Evolutionary conservation across 35 echinoderm and acorn worm species (phyloP), one percentile per base, ranked within the genome.

Genomic region (Anneissia japonica): DNA sequence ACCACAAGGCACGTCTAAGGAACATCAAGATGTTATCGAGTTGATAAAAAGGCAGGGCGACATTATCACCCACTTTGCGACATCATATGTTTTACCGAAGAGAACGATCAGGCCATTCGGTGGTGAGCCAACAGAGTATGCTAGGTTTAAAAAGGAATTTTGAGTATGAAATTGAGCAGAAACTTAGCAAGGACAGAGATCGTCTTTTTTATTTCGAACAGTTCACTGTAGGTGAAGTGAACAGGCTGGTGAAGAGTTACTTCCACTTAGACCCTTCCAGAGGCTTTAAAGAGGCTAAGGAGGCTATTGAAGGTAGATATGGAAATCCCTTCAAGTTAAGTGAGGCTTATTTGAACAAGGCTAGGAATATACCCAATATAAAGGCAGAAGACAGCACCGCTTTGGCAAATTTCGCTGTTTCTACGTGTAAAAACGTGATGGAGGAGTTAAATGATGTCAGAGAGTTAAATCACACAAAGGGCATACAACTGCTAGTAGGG

Each of bases 141-240:
- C n/a, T n/a, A n/a, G n/a, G n/a, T n/a, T n/a, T n/a, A n/a, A n/a
- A n/a, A n/a, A n/a, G 36, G 31, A 36, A 37, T 17, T 86, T 86
- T 38, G 75, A 86, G 74, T 31, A 32, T 14, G 75, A 73, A 77
- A 41, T 86, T 0, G 84, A 76, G 3, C 35, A 29, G 1, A 76
- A 86, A 28, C 40, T 73, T 11, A 4, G 37, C 23, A 41, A 77
- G 11, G 72, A 77, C 0, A 73, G 75, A 16, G 84, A 86, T 29
- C 13, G 74, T 35, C 74, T 86, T 34, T 35, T 13, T 39, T 77
- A 74, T 21, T 30, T 86, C 1, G 84, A 86, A 76, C 84, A 86
- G 37, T 86, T 39, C 21, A 86, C 84, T 3, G 37, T 30, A 0
- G 81, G 81, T 30, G 83, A 85, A 28, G 46, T 51, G 64, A 40